A percentile compares a stretch with the other conserved stretches of the same genome.
These are phyloP conservation scores for Sitta europaea DNA, from an alignment of 2,113 vertebrate species.

Conservation along the genomic window DNA sequence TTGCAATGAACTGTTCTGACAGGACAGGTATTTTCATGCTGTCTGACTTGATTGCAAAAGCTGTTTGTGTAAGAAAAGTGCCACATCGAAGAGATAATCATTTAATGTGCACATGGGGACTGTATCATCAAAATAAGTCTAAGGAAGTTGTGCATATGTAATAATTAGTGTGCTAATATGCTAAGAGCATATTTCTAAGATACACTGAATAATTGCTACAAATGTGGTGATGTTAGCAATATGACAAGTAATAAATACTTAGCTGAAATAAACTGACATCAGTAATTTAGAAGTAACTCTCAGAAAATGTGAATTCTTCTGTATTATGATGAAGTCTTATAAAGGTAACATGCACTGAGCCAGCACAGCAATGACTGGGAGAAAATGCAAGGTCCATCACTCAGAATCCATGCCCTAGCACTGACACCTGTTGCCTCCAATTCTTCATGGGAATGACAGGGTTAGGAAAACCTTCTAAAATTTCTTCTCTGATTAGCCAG, in stretches of 20 bases:
- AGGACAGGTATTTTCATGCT: conserved; percentile 54
- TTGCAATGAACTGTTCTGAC: conserved; percentile 17
- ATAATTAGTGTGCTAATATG: neutral
- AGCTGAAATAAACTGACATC: neutral
- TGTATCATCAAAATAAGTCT: neutral
- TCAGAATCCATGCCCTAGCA: neutral
- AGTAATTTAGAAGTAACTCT: neutral
- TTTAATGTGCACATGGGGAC: neutral
- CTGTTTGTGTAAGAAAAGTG: neutral
- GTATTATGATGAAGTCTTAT: neutral
- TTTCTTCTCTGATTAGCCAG: neutral
- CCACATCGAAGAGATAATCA: neutral
- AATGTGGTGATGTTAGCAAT: neutral
- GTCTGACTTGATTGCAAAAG: neutral
- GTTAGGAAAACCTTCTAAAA: neutral
- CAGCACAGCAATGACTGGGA: neutral
- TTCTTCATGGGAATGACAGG: neutral
- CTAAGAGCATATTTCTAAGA: neutral
- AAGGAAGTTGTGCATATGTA: neutral
- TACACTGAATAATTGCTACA: neutral
- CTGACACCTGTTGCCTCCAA: neutral
- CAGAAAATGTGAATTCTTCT: neutral
- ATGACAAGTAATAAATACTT: neutral
- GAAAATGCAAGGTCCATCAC: neutral
- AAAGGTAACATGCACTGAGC: neutral